A percentile compares a stretch with the other conserved stretches of the same genome.
Evolutionary conservation across 1,140 invertebrate species (phyloP).

Genomic region (Lepidurus couesii): DNA sequence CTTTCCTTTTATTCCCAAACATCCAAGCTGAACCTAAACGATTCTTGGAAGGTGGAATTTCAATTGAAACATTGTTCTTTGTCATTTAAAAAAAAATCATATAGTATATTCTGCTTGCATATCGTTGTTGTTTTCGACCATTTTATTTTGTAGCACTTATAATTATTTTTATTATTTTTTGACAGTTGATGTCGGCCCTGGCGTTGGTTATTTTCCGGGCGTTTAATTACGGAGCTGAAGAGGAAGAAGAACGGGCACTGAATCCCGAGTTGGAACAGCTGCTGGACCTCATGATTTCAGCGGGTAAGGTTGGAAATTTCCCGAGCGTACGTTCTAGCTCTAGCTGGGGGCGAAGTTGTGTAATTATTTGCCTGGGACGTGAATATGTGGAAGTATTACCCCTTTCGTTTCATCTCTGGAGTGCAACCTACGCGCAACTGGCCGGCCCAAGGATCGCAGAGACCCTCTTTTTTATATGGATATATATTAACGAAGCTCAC

Average conservation of each 20-base stretch:
- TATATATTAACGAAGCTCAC: background rate
- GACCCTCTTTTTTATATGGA: background rate
- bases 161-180: conserved; percentile 35
- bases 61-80: background rate
- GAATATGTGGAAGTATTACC: background rate
- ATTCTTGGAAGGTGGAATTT: background rate
- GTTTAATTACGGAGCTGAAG: conserved; percentile 75
- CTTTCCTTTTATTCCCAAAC: background rate
- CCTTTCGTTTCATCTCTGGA: background rate
- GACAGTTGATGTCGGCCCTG: conserved; percentile 67
- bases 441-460: background rate
- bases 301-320: conserved; percentile 47
- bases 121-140: conserved; percentile 34
- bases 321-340: background rate
- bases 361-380: background rate
- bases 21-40: background rate
- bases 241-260: conserved; percentile 76
- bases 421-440: background rate
- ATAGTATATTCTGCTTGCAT: conserved; percentile 29
- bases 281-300: conserved; percentile 72
- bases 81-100: conserved; percentile 13
- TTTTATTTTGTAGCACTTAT: conserved; percentile 34
- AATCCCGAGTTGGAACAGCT: conserved; percentile 76
- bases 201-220: conserved; percentile 77
- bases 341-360: background rate